A percentile compares a stretch with the other conserved stretches of the same genome.
phyloP scores from a whole-genome alignment of 2,797 vertebrate species.

The Chromis chromis region DNA sequence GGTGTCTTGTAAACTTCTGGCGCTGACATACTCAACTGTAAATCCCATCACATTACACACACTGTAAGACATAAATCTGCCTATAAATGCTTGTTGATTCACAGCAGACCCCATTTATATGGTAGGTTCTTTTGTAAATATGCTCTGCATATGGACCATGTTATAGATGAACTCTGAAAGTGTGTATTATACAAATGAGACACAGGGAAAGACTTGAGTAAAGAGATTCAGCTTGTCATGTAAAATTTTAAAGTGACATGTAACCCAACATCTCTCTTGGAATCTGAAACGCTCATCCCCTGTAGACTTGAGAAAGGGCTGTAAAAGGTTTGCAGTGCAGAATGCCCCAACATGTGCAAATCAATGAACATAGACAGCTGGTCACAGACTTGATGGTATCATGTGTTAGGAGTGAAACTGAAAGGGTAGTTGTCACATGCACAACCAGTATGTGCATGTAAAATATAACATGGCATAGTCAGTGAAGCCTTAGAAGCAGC shows the following conservation, averaged over 20 bases:
- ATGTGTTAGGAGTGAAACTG: background rate
- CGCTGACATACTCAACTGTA: slow-evolving; percentile 43
- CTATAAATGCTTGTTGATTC: slow-evolving; percentile 33
- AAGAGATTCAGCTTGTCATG: background rate
- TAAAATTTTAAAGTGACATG: background rate
- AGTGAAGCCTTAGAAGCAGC: background rate
- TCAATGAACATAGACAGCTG: background rate
- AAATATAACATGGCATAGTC: background rate
- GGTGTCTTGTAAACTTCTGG: slow-evolving; percentile 43
- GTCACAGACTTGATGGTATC: background rate
- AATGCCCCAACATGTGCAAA: background rate
- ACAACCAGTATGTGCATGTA: background rate
- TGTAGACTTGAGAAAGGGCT: background rate
- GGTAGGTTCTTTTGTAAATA: slow-evolving; percentile 2
- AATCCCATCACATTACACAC: slow-evolving; percentile 41
- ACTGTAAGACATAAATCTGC: slow-evolving; percentile 22
- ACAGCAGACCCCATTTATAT: background rate
- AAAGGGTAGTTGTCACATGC: background rate
- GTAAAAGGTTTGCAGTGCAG: background rate
- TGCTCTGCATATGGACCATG: background rate
- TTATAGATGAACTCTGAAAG: slow-evolving; percentile 19
- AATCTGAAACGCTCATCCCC: background rate
- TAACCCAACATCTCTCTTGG: background rate
- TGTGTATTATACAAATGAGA: background rate
- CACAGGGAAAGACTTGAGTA: background rate